Conservation (phyloP, 1,140 invertebrate genomes). For the Cephus cinctus region DNA sequence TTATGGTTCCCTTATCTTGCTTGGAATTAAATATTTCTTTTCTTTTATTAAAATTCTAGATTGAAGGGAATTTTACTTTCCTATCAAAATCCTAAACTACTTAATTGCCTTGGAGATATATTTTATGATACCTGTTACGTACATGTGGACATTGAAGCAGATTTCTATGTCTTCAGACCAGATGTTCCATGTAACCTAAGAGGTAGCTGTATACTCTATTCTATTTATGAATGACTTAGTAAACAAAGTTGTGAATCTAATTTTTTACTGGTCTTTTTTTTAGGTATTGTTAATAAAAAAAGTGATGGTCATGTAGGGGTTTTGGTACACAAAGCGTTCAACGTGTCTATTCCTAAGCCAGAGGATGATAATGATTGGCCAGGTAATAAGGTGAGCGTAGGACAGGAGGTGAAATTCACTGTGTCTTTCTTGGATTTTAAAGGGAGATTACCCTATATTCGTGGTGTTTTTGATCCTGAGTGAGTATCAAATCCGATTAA, state of each 20-base stretch:
- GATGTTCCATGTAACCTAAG: slow-evolving; percentile 44
- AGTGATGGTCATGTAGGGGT: slow-evolving; percentile 62
- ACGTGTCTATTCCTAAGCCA: slow-evolving; percentile 63
- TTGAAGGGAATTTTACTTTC: slow-evolving; percentile 63
- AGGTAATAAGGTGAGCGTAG: slow-evolving; percentile 56
- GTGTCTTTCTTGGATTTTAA: slow-evolving; percentile 58
- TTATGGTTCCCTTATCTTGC: slow-evolving; percentile 8
- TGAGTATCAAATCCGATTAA: slow-evolving; percentile 47
- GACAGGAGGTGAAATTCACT: slow-evolving; percentile 60
- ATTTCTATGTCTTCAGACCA: slow-evolving; percentile 66
- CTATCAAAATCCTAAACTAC: slow-evolving; percentile 63
- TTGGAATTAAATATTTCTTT: not conserved
- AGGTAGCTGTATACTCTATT: slow-evolving; percentile 44
- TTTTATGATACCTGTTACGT: slow-evolving; percentile 60
- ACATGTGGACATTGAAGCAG: slow-evolving; percentile 63
- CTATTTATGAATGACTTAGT: not conserved
- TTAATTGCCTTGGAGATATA: slow-evolving; percentile 56
- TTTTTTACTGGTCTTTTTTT: slow-evolving; percentile 8
- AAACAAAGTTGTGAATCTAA: slow-evolving; percentile 1
- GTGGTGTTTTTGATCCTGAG: slow-evolving; percentile 57
- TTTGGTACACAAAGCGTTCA: slow-evolving; percentile 66
- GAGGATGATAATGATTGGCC: slow-evolving; percentile 58
- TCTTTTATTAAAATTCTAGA: slow-evolving; percentile 31
- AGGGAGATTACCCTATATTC: slow-evolving; percentile 60
- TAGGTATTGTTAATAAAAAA: slow-evolving; percentile 64